A percentile compares a stretch with the other conserved stretches of the same genome.
phyloP scores from a whole-genome alignment of 1,140 invertebrate genomes.

The Sesamia nonagrioides region DNA sequence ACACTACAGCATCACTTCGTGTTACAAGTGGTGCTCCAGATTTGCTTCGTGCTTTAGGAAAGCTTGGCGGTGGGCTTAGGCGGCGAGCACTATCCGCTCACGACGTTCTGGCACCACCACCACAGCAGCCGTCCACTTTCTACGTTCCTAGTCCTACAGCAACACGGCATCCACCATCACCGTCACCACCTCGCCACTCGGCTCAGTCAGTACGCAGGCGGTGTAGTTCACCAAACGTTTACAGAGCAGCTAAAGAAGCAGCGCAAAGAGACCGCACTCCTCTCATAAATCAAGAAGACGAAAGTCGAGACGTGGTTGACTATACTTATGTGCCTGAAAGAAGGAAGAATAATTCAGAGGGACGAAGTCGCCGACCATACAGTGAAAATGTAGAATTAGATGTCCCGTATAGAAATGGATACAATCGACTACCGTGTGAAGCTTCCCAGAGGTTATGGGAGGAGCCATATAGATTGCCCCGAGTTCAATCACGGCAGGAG shows the following conservation, averaged over 20 bases:
- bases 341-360: constrained; percentile 70
- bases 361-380: constrained; percentile 79
- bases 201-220: constrained; percentile 74
- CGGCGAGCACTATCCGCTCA: constrained; percentile 90
- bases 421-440: constrained; percentile 70
- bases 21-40: constrained; percentile 89
- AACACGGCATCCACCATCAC: constrained; percentile 69
- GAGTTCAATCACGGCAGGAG: constrained; percentile 78
- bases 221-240: constrained; percentile 85
- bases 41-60: constrained; percentile 90
- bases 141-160: constrained; percentile 90
- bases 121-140: constrained; percentile 88
- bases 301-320: constrained; percentile 79
- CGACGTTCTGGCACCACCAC: constrained; percentile 88
- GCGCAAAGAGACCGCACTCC: constrained; percentile 67
- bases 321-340: constrained; percentile 73
- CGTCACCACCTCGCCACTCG: constrained; percentile 73
- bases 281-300: constrained; percentile 75
- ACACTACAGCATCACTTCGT: constrained; percentile 89
- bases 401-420: constrained; percentile 77
- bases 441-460: constrained; percentile 76
- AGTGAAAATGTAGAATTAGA: constrained; percentile 84
- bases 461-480: constrained; percentile 78
- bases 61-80: constrained; percentile 90
- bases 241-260: constrained; percentile 73